Conservation (phyloP, 2,888 invertebrate genomes). For the Cryptus armator region DNA sequence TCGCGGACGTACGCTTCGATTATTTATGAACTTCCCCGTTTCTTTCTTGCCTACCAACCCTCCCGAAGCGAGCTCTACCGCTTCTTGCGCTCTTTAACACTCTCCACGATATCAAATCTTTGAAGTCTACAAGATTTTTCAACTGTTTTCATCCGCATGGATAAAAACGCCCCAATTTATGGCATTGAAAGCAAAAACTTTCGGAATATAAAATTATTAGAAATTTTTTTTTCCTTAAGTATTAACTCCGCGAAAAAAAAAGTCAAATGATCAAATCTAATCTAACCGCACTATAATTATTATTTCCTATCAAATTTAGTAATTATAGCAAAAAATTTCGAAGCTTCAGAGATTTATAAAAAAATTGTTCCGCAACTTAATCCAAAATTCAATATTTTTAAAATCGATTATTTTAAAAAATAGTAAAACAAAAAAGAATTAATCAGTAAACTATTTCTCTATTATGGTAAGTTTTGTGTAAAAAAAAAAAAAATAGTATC, state of each 20-base stretch:
- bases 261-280: too few species aligned
- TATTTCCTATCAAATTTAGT: too few species aligned
- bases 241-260: too few species aligned
- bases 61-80: slow-evolving; percentile 43
- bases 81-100: slow-evolving; percentile 64
- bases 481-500: too few species aligned
- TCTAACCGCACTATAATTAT: too few species aligned
- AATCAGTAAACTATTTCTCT: background rate
- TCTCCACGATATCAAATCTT: slow-evolving; percentile 23
- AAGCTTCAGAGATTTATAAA: too few species aligned
- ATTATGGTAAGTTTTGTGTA: too few species aligned
- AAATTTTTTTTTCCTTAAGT: too few species aligned
- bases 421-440: background rate
- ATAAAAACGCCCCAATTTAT: background rate
- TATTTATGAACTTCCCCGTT: slow-evolving; percentile 84
- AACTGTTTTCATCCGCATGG: background rate
- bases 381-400: too few species aligned
- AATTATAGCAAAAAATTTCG: too few species aligned
- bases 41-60: slow-evolving; percentile 75
- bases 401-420: too few species aligned
- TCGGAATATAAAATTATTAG: background rate
- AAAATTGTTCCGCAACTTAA: too few species aligned
- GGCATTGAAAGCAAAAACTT: background rate
- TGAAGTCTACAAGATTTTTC: background rate
- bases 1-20: slow-evolving; percentile 81